Evolutionary conservation across 2,888 invertebrate species (phyloP).

Genomic region (Lydus trimaculatus): DNA sequence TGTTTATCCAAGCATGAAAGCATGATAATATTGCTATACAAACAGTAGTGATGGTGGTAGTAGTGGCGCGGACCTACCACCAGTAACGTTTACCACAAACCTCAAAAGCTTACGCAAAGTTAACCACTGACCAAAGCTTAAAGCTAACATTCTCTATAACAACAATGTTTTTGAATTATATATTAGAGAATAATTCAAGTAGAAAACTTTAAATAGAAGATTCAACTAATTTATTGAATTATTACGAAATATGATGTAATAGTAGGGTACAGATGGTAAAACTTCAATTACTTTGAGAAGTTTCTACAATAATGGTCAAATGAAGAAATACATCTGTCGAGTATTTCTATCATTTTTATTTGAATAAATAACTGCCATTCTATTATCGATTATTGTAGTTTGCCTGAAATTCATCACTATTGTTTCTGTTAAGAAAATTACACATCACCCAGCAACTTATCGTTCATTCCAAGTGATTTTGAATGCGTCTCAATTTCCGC

Average conservation of each 20-base stretch:
- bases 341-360: no score
- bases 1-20: constrained; percentile 44
- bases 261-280: no score
- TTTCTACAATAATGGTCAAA: no score
- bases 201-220: neutral
- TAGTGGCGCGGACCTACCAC: constrained; percentile 13
- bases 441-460: neutral
- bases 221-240: no score
- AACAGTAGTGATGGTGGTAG: constrained; percentile 32
- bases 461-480: neutral
- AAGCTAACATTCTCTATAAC: constrained; percentile 34
- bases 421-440: neutral
- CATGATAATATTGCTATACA: constrained; percentile 44
- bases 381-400: neutral
- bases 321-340: no score
- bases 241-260: no score
- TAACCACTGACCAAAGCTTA: constrained; percentile 40
- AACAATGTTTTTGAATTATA: neutral
- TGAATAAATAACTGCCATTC: no score
- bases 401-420: no score
- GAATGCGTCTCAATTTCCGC: constrained; percentile 6
- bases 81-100: constrained; percentile 37
- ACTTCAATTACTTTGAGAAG: no score
- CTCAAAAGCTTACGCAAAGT: constrained; percentile 44
- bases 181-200: neutral